Base-by-base conservation (phyloP, 2,113 vertebrate genomes). In the Pampusana beccarii region DNA sequence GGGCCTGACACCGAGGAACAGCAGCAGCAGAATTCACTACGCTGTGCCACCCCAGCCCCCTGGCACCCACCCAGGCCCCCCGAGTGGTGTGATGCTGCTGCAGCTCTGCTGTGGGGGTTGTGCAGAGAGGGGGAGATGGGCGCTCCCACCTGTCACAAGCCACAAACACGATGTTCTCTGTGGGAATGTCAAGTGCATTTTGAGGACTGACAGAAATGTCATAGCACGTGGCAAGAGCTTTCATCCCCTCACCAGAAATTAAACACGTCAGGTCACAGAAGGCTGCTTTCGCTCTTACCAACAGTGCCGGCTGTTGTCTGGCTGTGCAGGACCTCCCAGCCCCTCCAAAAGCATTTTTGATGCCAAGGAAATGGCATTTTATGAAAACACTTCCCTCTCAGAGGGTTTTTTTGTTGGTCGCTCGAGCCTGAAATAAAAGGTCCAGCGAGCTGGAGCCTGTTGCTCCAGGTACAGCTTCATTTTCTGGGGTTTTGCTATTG, bases 201-300 rank as follows among this genome's bases (percentile, higher is more conserved):
- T 44, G 78, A 93, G 81, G 42, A 75, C 81, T 79, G 74, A 90
- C 92, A 95, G 79, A 79, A 87, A 87, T 80, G 87, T 94, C 94
- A 91, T 1, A 90, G 74, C 23, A 40, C 74, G 75, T 90, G 6
- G 7, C 84, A 79, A 93, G 34, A 70, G 70, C 66, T 93, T 95
- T 91, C 90, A 95, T 82, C 58, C 84, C 67, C 70, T 93, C 92
- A 69, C 84, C 93, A 96, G 92, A 93, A 94, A 82, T 75, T 85
- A 91, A 87, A 66, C 79, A n/a, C 36, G 83, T 75, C 91, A 95
- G 87, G 90, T 92, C 90, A 82, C 85, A 95, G 91, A 95, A 92
- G 84, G 91, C 81, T 91, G 84, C 64, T 91, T 80, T 80, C n/a
- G 0, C 61, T 81, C 91, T 75, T 60, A 69, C 51, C 70, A 80